phyloP scores from a whole-genome alignment of 1,140 invertebrate species.

The Conus betulinus region DNA sequence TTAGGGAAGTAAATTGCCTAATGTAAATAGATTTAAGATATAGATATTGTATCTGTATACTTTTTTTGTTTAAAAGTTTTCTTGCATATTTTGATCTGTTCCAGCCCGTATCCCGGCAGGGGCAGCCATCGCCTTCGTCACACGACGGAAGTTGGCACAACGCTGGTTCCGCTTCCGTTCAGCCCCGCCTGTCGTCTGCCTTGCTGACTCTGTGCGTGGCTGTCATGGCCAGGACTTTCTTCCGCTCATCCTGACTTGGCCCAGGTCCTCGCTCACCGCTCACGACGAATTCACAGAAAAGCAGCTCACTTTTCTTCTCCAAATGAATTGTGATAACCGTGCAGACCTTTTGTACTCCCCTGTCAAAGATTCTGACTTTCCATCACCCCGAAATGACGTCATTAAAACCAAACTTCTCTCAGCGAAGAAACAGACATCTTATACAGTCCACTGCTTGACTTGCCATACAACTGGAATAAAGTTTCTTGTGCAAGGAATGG shows the following conservation, averaged over 20 bases:
- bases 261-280: no score
- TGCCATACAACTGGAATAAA: no score
- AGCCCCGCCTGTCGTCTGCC: background rate
- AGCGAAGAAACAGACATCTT: no score
- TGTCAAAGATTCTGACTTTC: no score
- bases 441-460: no score
- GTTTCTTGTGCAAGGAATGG: no score
- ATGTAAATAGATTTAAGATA: background rate
- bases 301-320: background rate
- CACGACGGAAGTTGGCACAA: slow-evolving; percentile 8
- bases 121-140: background rate
- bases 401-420: no score
- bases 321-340: background rate
- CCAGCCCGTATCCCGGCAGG: slow-evolving; percentile 1
- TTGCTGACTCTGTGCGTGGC: background rate
- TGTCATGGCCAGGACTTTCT: background rate
- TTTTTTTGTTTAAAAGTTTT: background rate
- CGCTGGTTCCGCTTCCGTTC: slow-evolving; percentile 5
- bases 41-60: background rate
- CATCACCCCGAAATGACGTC: no score
- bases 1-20: no score
- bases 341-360: no score
- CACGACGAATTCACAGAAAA: background rate
- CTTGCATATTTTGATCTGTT: background rate
- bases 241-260: background rate